Base-by-base conservation (phyloP, 2,888 invertebrate species). In the Amphipyra tragopoginis region DNA sequence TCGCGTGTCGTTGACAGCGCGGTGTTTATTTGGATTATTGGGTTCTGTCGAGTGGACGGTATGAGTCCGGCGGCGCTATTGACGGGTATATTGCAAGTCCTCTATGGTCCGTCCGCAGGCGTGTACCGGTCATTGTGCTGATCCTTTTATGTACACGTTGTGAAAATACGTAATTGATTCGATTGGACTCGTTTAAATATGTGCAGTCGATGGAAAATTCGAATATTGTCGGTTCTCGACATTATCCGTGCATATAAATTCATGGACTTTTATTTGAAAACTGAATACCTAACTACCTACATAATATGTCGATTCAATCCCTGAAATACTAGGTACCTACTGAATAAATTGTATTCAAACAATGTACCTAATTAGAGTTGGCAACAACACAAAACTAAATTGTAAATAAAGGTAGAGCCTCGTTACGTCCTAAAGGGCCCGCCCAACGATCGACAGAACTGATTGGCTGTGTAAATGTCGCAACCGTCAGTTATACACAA, bases 1-100 rank as follows among this genome's bases (percentile, higher is more conserved):
- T 85, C 92, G 90, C 91, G 90, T 93, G 93, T 85, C 77, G 75
- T 74, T 88, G 90, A 90, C 90, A 83, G 79, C 68, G 69, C 73
- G 69, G 52, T 82, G 83, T 83, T 85, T 84, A 81, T 81, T 80
- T 80, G 83, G 81, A 83, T 85, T 83, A 87, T 87, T 83, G 83
- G 79, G 74, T 79, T 76, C 72, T 71, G 72, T 74, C 60, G 62
- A 73, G 78, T 70, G 77, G 65, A 54, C 58, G 73, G n/a, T 29
- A 65, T 50, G 36, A 33, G 21, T 21, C 21, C 21, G 21, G 13
- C 47, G 51, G 52, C 51, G 5, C 62, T 55, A 29, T 45, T 47
- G 70, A 36, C 43, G 62, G 42, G 21, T 40, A 43, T 38, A 29
- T 7, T 8, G 40, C 36, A n/a, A 21, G 26, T 15, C 33, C 39